Base-by-base conservation (phyloP, 2,113 vertebrate genomes). In the Equus quagga region DNA sequence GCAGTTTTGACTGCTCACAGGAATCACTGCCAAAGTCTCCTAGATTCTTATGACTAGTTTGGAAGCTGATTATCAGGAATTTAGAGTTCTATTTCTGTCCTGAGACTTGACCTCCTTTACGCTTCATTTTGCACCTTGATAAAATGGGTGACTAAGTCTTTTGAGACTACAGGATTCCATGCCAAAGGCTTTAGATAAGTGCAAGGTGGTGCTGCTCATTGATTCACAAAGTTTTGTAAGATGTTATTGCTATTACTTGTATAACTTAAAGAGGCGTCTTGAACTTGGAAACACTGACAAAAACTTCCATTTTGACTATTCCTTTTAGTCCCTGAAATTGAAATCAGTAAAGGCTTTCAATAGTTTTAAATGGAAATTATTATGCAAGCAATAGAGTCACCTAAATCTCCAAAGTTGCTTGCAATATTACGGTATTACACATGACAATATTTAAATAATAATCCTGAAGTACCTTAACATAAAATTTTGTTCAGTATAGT, bases 11-110 rank as follows among this genome's bases (percentile, higher is more conserved):
- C 65, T 64, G 23, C 78, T 86, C 76, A 69, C 5, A 90, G 60
- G 94, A 92, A 78, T 80, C 41, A n/a, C 17, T 86, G 90, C 84
- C 90, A 91, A 84, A 81, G 19, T 89, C 94, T 76, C 54, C 90
- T 90, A 33, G 28, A 41, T 96, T 83, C 46, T 95, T 91, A 51
- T 21, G 83, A 93, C 54, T 89, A 58, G 56, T 82, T 78, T 95
- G 81, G 41, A 98, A 85, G 84, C 70, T 96, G 75, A 92, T 78
- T 87, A 93, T 90, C 69, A 51, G 33, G 62, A 94, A 78, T 82
- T 96, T 70, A 76, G 51, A 41, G 51, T 96, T 97, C 75, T 92
- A 8, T 86, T 90, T 62, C 56, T 92, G 3, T 95, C 14, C 26
- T 89, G 83, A 23, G 41, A 84, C 49, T 62, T 73, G 87, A 76